A percentile compares a stretch with the other conserved stretches of the same genome.
Conservation (phyloP, 2,888 invertebrate genomes). For the Homarus gammarus region DNA sequence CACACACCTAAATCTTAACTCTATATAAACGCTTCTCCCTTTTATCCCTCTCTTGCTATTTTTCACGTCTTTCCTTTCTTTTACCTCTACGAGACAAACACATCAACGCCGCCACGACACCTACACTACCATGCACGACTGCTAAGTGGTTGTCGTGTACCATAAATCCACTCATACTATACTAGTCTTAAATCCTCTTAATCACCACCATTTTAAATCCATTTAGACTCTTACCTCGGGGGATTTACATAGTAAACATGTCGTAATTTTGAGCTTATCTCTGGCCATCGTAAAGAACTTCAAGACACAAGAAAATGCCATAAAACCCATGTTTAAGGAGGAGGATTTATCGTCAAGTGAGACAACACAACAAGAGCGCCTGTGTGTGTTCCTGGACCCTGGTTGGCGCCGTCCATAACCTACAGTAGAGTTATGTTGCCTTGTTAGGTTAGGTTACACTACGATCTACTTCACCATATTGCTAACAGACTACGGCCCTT, state of each 20-base stretch:
- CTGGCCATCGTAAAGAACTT: not conserved
- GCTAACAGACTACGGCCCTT: no score
- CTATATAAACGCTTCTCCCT: no score
- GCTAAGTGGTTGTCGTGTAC: not conserved
- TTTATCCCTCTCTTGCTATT: not conserved
- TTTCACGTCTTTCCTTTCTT: not conserved
- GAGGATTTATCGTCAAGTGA: not conserved
- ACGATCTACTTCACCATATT: no score
- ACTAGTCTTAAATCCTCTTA: constrained; percentile 13
- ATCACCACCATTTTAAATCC: constrained; percentile 26
- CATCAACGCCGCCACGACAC: no score
- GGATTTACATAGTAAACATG: constrained; percentile 28
- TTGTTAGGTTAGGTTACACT: no score
- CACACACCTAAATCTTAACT: no score
- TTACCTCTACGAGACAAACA: not conserved
- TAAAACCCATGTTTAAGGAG: not conserved
- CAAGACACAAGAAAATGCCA: not conserved
- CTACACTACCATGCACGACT: not conserved
- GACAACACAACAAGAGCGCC: no score
- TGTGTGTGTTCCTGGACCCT: no score
- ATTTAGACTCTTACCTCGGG: constrained; percentile 13
- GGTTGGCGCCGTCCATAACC: no score
- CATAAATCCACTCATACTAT: constrained; percentile 3
- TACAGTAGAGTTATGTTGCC: no score
- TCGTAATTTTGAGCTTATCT: constrained; percentile 22